phyloP scores from a whole-genome alignment of 2,888 invertebrate species.

The Thyatira batis region DNA sequence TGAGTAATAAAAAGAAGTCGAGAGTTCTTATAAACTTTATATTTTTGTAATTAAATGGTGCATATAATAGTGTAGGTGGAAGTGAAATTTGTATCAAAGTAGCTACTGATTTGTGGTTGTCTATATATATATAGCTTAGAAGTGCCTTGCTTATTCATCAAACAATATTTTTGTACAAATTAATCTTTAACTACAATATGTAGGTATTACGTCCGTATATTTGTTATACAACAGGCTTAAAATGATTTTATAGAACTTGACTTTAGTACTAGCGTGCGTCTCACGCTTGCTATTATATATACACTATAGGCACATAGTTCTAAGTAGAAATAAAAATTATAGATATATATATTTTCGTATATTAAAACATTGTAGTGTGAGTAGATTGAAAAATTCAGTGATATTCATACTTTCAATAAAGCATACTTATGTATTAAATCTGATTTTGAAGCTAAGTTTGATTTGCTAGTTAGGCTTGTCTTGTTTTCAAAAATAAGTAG shows the following conservation, averaged over 20 bases:
- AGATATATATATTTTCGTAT: conserved; percentile 6
- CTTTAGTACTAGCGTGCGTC: conserved; percentile 12
- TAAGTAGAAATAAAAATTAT: conserved; percentile 8
- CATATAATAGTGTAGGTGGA: conserved; percentile 23
- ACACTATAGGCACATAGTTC: background rate
- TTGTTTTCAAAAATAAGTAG: too few species aligned
- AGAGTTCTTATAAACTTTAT: background rate
- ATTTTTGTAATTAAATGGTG: conserved; percentile 6
- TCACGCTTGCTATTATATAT: background rate
- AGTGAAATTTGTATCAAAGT: conserved; percentile 24
- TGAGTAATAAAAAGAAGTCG: too few species aligned
- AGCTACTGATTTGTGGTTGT: conserved; percentile 35
- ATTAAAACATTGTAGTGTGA: background rate
- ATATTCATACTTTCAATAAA: conserved; percentile 41
- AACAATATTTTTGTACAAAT: conserved; percentile 21
- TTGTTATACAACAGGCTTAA: conserved; percentile 32
- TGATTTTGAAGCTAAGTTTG: too few species aligned
- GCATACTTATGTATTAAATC: conserved; percentile 12
- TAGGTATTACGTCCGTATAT: conserved; percentile 2
- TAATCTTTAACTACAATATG: conserved; percentile 4
- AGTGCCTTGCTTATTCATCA: conserved; percentile 20
- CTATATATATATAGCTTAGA: conserved; percentile 24
- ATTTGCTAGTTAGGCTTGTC: too few species aligned
- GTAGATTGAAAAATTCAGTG: conserved; percentile 42
- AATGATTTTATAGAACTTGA: conserved; percentile 24